Evolutionary conservation across 2,797 vertebrate genomes (phyloP), one percentile per base, ranked within the genome.

Genomic region (Vespertilio murinus): DNA sequence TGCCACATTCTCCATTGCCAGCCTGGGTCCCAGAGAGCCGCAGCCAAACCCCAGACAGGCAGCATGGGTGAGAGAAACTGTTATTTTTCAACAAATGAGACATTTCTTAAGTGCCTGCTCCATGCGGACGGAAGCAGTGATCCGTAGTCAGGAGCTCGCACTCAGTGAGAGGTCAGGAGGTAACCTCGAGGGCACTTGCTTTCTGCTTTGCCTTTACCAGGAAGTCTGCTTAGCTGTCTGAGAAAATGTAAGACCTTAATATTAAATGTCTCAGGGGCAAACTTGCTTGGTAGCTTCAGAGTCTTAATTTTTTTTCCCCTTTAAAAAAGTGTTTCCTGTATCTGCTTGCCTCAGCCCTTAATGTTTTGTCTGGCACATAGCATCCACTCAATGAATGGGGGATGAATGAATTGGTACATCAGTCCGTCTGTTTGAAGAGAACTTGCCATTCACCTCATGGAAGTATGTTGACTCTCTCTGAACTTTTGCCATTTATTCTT

Each of bases 211-310:
- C 40, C 59, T 65, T 84, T 56, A 33, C 61, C n/a, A 2, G 52
- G 49, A 90, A 88, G 70, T 47, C 78, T 85, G 18, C 74, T 74
- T 56, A 38, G 35, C 33, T 30, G 47, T 7, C 79, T 73, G 69
- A 88, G 69, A 81, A 93, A 79, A 86, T 77, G 35, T 56, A 74
- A 85, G 49, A 47, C 64, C 45, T 90, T 79, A 84, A 69, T 83
- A 83, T 86, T 45, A 86, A 71, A 69, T 73, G n/a, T 59, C 59
- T 84, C 16, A 33, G 82, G 16, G 94, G 70, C 42, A 56, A 64
- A 59, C 74, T 93, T 74, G 28, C 69, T 49, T 38, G 71, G 56
- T 77, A 74, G 28, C 40, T 69, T 95, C n/a, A 25, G 25, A 79
- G 82, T 80, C 25, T 71, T 85, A 42, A 42, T 45, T 59, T 65